phyloP scores from a whole-genome alignment of 2,888 invertebrate species.

The Oscheius sp. region DNA sequence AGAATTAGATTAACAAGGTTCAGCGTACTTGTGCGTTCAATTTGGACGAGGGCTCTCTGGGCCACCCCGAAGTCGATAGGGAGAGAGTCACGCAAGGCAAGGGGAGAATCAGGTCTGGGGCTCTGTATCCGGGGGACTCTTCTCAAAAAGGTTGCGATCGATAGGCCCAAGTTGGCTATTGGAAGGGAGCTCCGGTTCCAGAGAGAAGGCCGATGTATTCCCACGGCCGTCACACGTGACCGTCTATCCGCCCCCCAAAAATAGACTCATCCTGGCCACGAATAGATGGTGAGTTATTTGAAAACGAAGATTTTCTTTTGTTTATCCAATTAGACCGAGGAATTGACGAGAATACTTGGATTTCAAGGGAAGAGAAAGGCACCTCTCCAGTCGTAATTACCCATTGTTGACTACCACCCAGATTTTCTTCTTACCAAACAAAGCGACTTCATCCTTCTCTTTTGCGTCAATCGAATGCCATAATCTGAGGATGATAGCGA shows the following conservation, averaged over 20 bases:
- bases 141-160: background rate
- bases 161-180: constrained; percentile 7
- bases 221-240: constrained; percentile 25
- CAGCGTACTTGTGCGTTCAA: too few relatives aligned
- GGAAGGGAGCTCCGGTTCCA: constrained; percentile 5
- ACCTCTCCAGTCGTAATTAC: too few relatives aligned
- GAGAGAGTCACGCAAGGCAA: too few relatives aligned
- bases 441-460: background rate
- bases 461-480: background rate
- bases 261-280: background rate
- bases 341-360: constrained; percentile 17
- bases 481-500: too few relatives aligned
- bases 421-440: background rate
- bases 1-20: too few relatives aligned
- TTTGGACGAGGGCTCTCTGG: too few relatives aligned
- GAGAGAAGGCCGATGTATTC: constrained; percentile 19
- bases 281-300: background rate
- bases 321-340: constrained; percentile 26
- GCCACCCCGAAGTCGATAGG: too few relatives aligned
- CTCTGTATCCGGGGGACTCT: background rate
- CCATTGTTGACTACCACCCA: too few relatives aligned
- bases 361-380: background rate
- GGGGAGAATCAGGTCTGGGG: too few relatives aligned
- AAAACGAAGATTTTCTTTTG: constrained; percentile 1
- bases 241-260: background rate